These are phyloP conservation scores for Petrocephalus sullivani DNA, from an alignment of 2,797 vertebrate species.

Conservation along the genomic window DNA sequence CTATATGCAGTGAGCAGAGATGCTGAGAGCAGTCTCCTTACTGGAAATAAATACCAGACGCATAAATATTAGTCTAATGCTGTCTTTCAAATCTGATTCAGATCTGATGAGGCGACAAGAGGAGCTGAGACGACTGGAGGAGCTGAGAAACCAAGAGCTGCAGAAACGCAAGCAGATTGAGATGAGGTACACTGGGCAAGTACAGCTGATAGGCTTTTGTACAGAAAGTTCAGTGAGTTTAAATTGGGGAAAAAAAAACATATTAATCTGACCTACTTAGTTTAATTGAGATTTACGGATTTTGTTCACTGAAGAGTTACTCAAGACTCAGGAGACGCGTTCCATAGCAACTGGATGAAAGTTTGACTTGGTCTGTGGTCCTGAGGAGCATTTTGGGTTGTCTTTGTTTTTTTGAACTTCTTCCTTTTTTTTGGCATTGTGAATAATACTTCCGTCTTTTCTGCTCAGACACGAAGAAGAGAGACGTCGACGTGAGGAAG, in stretches of 20 bases:
- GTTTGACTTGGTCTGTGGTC: neutral
- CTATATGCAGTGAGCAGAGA: neutral
- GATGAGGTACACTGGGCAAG: constrained; percentile 68
- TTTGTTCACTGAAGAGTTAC: neutral
- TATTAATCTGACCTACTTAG: neutral
- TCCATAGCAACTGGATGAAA: neutral
- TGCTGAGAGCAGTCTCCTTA: neutral
- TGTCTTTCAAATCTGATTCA: constrained; percentile 39
- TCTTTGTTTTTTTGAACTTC: neutral
- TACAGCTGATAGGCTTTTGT: neutral
- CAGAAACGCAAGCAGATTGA: constrained; percentile 95
- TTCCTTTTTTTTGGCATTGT: neutral
- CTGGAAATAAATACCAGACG: neutral
- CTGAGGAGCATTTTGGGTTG: neutral
- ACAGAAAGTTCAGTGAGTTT: neutral
- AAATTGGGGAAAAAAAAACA: neutral
- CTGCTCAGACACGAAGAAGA: constrained; percentile 83
- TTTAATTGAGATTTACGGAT: neutral
- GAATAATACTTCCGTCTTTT: neutral
- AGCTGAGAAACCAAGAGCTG: constrained; percentile 91
- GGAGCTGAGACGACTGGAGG: constrained; percentile 88
- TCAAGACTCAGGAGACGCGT: neutral
- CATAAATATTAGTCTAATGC: neutral
- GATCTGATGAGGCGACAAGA: constrained; percentile 96
- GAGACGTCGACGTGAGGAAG: constrained; percentile 83